phyloP scores from a whole-genome alignment of 2,888 invertebrate species.

The Torymus tubicola region DNA sequence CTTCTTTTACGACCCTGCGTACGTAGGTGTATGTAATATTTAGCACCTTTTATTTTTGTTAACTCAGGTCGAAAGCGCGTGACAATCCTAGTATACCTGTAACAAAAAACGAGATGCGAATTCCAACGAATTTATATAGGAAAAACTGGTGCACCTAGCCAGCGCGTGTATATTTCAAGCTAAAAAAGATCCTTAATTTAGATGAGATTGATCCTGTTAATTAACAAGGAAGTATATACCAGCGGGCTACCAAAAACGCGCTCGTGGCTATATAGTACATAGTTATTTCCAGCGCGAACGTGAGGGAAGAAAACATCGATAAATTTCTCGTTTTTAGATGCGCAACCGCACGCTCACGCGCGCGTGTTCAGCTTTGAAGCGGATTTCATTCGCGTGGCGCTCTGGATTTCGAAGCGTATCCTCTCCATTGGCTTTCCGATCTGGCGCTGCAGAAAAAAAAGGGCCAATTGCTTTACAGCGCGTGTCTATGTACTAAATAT shows the following conservation, averaged over 20 bases:
- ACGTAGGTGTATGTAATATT: background rate
- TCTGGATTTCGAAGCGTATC: too few relatives aligned
- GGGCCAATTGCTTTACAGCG: too few relatives aligned
- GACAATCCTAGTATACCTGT: background rate
- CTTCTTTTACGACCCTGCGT: slow-evolving; percentile 31
- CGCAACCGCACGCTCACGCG: too few relatives aligned
- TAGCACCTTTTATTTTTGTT: slow-evolving; percentile 27
- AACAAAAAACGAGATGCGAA: background rate
- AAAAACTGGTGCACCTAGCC: background rate
- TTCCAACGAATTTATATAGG: background rate
- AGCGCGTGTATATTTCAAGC: background rate
- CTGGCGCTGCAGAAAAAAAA: too few relatives aligned
- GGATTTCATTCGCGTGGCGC: too few relatives aligned
- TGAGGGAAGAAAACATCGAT: too few relatives aligned
- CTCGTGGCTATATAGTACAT: too few relatives aligned
- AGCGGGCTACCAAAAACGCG: background rate
- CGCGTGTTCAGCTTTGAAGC: too few relatives aligned
- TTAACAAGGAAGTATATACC: background rate
- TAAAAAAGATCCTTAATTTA: background rate
- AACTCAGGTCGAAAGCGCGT: background rate
- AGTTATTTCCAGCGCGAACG: too few relatives aligned
- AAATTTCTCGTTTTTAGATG: too few relatives aligned
- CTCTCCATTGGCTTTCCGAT: too few relatives aligned
- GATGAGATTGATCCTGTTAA: background rate
- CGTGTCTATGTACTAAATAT: too few relatives aligned